Percentiles rank a stretch among this genome's conserved stretches.
These are phyloP conservation scores for Pithys albifrons DNA, from an alignment of 2,113 vertebrate genomes.

Conservation along the genomic window DNA sequence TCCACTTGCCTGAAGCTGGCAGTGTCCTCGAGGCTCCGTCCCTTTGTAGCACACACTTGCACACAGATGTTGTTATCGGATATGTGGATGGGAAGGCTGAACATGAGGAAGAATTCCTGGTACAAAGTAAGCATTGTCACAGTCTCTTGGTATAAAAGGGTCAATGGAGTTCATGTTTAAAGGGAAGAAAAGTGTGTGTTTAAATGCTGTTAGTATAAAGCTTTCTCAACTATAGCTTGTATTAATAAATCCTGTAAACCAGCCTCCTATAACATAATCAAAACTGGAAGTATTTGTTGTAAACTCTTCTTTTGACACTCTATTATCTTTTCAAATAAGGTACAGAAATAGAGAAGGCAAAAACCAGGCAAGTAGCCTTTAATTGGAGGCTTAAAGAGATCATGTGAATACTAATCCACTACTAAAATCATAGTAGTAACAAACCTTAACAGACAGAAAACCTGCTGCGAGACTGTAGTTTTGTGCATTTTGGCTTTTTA, in stretches of 20 bases:
- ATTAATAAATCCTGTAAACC: conserved; percentile 51
- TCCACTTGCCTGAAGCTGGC: conserved; percentile 96
- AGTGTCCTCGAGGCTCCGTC: conserved; percentile 92
- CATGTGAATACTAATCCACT: conserved; percentile 68
- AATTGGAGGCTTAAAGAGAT: conserved; percentile 61
- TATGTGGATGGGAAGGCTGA: conserved; percentile 99
- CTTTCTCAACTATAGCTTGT: neutral
- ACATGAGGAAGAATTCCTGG: conserved; percentile 99
- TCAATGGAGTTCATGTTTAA: neutral
- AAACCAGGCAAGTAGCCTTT: conserved; percentile 73
- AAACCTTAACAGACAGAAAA: conserved; percentile 54
- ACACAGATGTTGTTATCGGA: conserved; percentile 97
- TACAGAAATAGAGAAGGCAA: conserved; percentile 74
- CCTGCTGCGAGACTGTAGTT: conserved; percentile 4
- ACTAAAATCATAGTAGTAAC: conserved; percentile 67
- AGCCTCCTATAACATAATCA: conserved; percentile 20
- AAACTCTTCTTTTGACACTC: conserved; percentile 66
- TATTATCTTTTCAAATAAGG: conserved; percentile 75
- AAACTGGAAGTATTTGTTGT: conserved; percentile 47
- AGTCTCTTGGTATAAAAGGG: neutral
- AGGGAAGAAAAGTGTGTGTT: neutral
- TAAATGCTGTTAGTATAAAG: neutral
- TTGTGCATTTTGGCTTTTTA: conserved; percentile 50
- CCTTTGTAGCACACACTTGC: conserved; percentile 96
- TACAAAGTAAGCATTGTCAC: conserved; percentile 86